Conservation (phyloP, 2,888 invertebrate species). For the Erannis defoliaria region DNA sequence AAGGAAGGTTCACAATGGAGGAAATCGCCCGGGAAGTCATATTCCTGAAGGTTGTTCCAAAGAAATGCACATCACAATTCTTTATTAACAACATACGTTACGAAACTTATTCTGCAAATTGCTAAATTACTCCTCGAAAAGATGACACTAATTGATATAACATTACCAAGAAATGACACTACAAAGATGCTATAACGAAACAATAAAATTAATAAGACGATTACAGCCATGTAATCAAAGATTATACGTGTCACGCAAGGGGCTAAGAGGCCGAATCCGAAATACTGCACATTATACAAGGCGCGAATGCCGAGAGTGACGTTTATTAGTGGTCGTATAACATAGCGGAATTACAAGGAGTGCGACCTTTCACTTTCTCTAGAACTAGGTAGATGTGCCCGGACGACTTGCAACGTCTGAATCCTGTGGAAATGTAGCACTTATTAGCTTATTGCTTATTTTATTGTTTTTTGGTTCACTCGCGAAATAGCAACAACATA, state of each 20-base stretch:
- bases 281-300: slow-evolving; percentile 39
- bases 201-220: slow-evolving; percentile 38
- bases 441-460: no score
- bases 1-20: no score
- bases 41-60: no score
- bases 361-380: slow-evolving; percentile 79
- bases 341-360: slow-evolving; percentile 53
- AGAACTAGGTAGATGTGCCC: slow-evolving; percentile 55
- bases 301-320: slow-evolving; percentile 35
- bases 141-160: slow-evolving; percentile 33
- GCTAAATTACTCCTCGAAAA: slow-evolving; percentile 10
- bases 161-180: slow-evolving; percentile 30
- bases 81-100: not conserved
- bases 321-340: slow-evolving; percentile 51
- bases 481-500: no score
- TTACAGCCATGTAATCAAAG: slow-evolving; percentile 37
- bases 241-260: slow-evolving; percentile 58
- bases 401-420: slow-evolving; percentile 53
- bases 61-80: no score
- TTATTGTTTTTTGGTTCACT: no score
- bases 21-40: no score
- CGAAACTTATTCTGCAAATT: not conserved
- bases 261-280: slow-evolving; percentile 48
- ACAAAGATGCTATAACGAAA: slow-evolving; percentile 33
- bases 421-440: slow-evolving; percentile 39